A percentile compares a stretch with the other conserved stretches of the same genome.
Evolutionary conservation across 2,113 vertebrate genomes (phyloP).

Genomic region (Uropsilus gracilis): DNA sequence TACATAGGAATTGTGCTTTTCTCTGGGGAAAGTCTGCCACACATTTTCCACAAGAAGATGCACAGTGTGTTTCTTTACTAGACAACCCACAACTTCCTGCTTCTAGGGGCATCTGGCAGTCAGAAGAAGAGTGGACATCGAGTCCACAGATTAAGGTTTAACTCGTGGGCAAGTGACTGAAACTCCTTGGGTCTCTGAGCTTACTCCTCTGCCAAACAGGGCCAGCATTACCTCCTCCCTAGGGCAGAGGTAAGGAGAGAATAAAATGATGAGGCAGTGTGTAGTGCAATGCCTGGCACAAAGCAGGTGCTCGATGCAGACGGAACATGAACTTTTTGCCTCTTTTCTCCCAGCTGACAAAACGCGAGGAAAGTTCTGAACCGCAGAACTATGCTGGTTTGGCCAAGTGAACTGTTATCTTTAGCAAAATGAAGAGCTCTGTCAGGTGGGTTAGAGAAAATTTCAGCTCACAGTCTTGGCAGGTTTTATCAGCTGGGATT

Average conservation of each 20-base stretch:
- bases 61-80: not conserved
- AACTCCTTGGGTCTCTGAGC: not conserved
- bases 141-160: not conserved
- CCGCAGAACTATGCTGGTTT: not conserved
- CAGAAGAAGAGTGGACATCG: not conserved
- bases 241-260: not conserved
- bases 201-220: not conserved
- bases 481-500: not conserved
- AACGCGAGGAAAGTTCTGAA: not conserved
- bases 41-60: not conserved
- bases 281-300: not conserved
- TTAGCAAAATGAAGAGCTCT: conserved; percentile 2
- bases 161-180: not conserved
- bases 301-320: not conserved
- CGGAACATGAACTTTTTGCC: not conserved
- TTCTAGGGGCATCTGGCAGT: not conserved
- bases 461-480: not conserved
- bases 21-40: not conserved
- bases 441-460: conserved; percentile 2
- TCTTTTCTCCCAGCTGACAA: not conserved
- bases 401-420: not conserved
- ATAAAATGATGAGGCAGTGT: not conserved
- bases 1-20: not conserved
- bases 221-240: not conserved
- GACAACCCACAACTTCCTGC: not conserved